phyloP scores from a whole-genome alignment of 2,888 invertebrate genomes.

The Formica aserva region DNA sequence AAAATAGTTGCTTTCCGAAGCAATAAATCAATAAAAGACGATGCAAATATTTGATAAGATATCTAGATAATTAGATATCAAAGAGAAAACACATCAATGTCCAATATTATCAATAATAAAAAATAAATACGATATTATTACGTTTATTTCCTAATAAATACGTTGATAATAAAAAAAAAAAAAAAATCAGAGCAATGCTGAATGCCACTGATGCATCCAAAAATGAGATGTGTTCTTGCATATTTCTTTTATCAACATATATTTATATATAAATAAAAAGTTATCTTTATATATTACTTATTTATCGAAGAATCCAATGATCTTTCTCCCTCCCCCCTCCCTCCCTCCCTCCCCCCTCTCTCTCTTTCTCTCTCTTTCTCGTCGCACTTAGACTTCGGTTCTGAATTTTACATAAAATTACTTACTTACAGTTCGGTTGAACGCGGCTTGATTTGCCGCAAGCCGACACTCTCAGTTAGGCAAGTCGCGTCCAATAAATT shows the following conservation, averaged over 20 bases:
- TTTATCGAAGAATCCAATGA: conserved; percentile 15
- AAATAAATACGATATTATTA: neutral
- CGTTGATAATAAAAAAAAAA: too few species aligned
- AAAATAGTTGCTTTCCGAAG: neutral
- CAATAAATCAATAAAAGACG: neutral
- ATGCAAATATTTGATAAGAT: neutral
- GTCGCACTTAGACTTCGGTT: neutral
- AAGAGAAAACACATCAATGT: neutral
- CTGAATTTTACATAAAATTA: conserved; percentile 41
- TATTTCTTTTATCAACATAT: too few species aligned
- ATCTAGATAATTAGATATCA: neutral
- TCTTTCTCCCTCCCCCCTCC: neutral
- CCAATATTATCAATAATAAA: neutral
- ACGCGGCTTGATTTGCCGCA: conserved; percentile 24
- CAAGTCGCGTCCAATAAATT: conserved; percentile 62
- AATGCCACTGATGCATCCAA: too few species aligned
- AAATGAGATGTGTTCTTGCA: too few species aligned
- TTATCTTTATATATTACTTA: neutral
- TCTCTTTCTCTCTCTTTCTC: too few species aligned
- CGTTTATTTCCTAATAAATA: too few species aligned
- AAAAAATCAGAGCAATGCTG: too few species aligned
- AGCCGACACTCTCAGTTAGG: conserved; percentile 45
- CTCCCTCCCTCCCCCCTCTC: too few species aligned
- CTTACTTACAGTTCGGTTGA: conserved; percentile 3
- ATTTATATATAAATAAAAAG: too few species aligned